Base-by-base conservation (phyloP, 2,113 vertebrate genomes). In the Cranoglanis bouderius region DNA sequence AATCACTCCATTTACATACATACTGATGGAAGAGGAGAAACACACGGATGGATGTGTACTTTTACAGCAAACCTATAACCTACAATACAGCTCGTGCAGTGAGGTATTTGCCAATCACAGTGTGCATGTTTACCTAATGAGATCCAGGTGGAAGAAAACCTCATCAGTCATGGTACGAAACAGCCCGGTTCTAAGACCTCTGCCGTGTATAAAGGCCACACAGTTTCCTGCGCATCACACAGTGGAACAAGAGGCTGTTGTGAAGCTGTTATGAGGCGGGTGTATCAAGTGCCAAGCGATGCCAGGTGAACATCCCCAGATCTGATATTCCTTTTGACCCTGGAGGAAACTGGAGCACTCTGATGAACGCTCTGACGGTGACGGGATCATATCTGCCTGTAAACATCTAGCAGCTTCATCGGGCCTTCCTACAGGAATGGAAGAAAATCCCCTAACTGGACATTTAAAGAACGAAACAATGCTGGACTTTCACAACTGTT, bases 1-100 rank as follows among this genome's bases (percentile, higher is more conserved):
- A 67, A 55, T 90, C 90, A 92, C 91, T 84, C 89, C 78, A 86
- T 91, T 80, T 93, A 92, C 90, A 93, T 90, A 91, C 87, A 92
- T 43, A 81, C 49, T 67, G 59, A 61, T 10, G 35, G 53, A 77
- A 21, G 38, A 77, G 67, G n/a, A 86, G 24, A 57, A 74, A 57
- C 40, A 12, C 63, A 40, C 12, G 8, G 6, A 38, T 19, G 8
- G 6, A 26, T 29, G 67, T 86, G 35, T 18, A 77, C 13, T 29
- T 29, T 40, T 19, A 82, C 81, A 82, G 53, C 35, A 14, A 83
- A 40, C 81, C 80, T 57, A 13, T 32, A 40, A 21, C 46, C 49
- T 32, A 32, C n/a, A 77, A 13, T 46, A 77, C 74, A 77, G 74
- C 40, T 29, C 12, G 70, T 43, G 70, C 70, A 80, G 29, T 51